A percentile compares a stretch with the other conserved stretches of the same genome.
Evolutionary conservation across 1,140 invertebrate species (phyloP).

Genomic region (Aphis gossypii): DNA sequence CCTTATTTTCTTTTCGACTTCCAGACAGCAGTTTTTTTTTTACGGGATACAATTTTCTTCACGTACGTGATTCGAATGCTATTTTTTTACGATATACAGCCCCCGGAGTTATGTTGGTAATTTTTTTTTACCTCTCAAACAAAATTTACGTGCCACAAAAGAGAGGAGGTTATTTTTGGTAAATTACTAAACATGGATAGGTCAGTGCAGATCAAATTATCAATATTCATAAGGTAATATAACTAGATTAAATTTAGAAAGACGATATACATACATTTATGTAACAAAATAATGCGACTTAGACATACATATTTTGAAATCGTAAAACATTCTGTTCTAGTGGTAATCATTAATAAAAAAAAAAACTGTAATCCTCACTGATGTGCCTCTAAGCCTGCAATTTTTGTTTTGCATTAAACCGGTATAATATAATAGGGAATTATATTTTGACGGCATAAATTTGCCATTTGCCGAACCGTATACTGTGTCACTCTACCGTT

Average conservation of each 20-base stretch:
- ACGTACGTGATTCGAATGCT: conserved; percentile 48
- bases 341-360: background rate
- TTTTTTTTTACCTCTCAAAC: conserved; percentile 1
- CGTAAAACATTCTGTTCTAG: background rate
- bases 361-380: background rate
- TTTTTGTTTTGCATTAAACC: conserved; percentile 16
- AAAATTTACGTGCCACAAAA: conserved; percentile 35
- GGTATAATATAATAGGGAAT: background rate
- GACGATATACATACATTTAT: background rate
- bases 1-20: conserved; percentile 50
- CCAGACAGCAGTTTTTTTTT: conserved; percentile 40
- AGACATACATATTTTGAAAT: background rate
- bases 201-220: background rate
- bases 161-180: background rate
- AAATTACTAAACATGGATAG: background rate
- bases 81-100: conserved; percentile 30
- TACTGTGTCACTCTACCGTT: background rate
- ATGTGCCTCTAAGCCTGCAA: background rate
- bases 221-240: background rate
- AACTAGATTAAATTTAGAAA: background rate
- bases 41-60: conserved; percentile 55
- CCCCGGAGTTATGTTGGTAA: background rate
- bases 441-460: conserved; percentile 39
- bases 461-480: background rate
- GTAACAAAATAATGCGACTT: background rate